These are phyloP conservation scores for Pseudochirops cupreus DNA, from an alignment of 2,797 vertebrate genomes.

Conservation along the genomic window DNA sequence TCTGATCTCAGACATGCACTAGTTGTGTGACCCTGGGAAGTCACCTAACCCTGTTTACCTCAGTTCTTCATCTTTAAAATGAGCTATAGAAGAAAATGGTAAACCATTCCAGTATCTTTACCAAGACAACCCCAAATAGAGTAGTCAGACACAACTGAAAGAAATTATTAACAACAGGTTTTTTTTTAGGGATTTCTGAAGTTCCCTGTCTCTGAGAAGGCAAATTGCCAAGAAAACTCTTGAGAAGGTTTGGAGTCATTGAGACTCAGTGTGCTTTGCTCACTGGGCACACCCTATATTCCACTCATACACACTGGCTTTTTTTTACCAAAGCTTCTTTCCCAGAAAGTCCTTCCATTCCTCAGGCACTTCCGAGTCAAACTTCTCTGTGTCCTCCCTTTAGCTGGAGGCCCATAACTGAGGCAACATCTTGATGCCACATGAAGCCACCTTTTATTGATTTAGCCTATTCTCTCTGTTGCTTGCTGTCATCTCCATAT, in stretches of 20 bases:
- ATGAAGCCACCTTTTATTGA: background rate
- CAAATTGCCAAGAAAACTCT: background rate
- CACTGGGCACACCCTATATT: background rate
- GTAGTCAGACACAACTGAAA: background rate
- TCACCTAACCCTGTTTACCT: background rate
- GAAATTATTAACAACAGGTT: background rate
- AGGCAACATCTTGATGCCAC: background rate
- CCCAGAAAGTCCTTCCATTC: background rate
- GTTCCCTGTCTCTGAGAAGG: background rate
- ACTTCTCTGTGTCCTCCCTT: background rate
- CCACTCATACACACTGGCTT: background rate
- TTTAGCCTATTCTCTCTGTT: background rate
- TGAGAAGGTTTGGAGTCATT: background rate
- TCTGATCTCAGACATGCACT: background rate
- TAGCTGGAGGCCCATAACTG: background rate
- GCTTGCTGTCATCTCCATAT: background rate
- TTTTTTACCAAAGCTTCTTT: background rate
- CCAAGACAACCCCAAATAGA: background rate
- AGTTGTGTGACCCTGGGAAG: background rate
- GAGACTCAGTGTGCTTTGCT: background rate
- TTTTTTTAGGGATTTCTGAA: background rate
- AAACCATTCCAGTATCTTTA: background rate
- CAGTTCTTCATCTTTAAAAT: background rate
- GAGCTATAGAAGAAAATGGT: background rate
- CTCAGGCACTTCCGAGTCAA: background rate